phyloP scores from a whole-genome alignment of 2,797 vertebrate genomes.

The Rhincodon typus region DNA sequence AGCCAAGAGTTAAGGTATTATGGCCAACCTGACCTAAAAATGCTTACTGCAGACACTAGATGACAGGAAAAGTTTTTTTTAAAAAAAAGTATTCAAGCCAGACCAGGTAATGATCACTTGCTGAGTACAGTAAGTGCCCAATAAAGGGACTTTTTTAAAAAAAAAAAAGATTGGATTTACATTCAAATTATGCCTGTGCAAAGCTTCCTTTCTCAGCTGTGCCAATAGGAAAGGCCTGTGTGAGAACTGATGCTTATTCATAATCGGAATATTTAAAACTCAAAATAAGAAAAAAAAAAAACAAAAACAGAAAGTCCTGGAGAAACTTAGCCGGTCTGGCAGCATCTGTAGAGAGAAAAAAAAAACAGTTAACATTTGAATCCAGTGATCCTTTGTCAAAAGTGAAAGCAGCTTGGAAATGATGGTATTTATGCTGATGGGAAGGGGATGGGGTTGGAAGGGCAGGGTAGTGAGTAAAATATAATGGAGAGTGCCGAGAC shows the following conservation, averaged over 20 bases:
- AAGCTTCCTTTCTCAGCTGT: not conserved
- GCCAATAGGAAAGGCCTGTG: not conserved
- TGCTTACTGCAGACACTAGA: not conserved
- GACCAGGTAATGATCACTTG: too few species aligned
- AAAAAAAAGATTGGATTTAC: not conserved
- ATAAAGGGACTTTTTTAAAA: not conserved
- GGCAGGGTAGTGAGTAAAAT: too few species aligned
- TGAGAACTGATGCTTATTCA: not conserved
- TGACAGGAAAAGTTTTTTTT: not conserved
- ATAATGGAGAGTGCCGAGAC: too few species aligned
- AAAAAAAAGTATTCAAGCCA: not conserved
- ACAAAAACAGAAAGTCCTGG: too few species aligned
- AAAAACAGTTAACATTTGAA: too few species aligned
- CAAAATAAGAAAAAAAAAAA: not conserved
- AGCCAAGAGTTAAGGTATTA: not conserved
- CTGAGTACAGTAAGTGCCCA: not conserved
- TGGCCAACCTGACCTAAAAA: not conserved
- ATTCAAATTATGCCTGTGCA: not conserved
- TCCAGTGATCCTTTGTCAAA: too few species aligned
- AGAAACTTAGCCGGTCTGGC: too few species aligned
- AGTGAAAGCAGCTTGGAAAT: too few species aligned
- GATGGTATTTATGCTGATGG: too few species aligned
- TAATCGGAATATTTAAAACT: not conserved
- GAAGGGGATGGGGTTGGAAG: too few species aligned
- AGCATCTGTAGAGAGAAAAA: too few species aligned